These are phyloP conservation scores for Penaeus chinensis DNA, from an alignment of 1,140 invertebrate species.

Conservation along the genomic window DNA sequence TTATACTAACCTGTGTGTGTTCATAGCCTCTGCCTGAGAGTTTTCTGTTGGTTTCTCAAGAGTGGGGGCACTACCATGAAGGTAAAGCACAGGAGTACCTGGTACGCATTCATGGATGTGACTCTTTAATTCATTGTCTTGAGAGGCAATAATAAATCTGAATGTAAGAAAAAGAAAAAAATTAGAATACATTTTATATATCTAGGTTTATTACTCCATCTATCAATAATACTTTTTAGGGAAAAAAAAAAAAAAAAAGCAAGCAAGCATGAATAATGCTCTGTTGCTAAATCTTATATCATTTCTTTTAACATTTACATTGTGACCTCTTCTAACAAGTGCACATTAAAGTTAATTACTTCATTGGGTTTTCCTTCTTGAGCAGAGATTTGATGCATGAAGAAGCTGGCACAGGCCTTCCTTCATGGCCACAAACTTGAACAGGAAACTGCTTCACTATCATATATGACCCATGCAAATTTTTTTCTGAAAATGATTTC, in stretches of 20 bases:
- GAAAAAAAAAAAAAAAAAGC: neutral
- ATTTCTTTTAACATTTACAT: too few species aligned
- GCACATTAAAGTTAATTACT: slow-evolving; percentile 18
- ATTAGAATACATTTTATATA: neutral
- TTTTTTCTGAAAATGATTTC: slow-evolving; percentile 16
- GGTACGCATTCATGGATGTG: slow-evolving; percentile 28
- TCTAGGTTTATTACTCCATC: neutral
- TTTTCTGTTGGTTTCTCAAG: slow-evolving; percentile 37
- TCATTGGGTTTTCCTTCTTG: slow-evolving; percentile 27
- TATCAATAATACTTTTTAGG: neutral
- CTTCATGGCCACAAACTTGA: slow-evolving; percentile 46
- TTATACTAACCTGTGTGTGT: too few species aligned
- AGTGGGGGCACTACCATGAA: slow-evolving; percentile 26
- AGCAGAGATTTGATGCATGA: slow-evolving; percentile 39
- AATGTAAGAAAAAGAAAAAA: neutral
- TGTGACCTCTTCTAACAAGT: too few species aligned
- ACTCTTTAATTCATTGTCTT: slow-evolving; percentile 32
- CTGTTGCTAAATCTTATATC: too few species aligned
- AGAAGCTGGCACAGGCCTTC: slow-evolving; percentile 32
- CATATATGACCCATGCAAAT: slow-evolving; percentile 33
- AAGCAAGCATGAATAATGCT: neutral
- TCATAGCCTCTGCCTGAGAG: neutral
- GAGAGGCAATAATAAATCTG: slow-evolving; percentile 43
- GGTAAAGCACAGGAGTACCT: slow-evolving; percentile 38
- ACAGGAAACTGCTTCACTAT: slow-evolving; percentile 49